Evolutionary conservation across 1,140 invertebrate genomes (phyloP).

Genomic region (Brevipalpus yothersi): DNA sequence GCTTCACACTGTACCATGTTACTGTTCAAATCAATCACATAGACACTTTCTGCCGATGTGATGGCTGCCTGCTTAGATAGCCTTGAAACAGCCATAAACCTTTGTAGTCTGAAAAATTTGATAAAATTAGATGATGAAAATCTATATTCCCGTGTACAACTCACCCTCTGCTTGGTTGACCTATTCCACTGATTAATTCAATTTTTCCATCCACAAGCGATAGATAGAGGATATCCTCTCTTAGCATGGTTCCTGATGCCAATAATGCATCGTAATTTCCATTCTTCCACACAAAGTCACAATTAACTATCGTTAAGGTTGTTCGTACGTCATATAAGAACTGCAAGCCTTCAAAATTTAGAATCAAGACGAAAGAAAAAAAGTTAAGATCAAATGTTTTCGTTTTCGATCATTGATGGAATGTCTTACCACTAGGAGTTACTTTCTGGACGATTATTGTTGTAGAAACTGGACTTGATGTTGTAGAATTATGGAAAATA

Average conservation of each 20-base stretch:
- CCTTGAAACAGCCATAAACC: slow-evolving; percentile 2
- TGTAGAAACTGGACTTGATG: neutral
- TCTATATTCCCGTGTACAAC: neutral
- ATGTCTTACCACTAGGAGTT: slow-evolving; percentile 22
- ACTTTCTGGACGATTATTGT: slow-evolving; percentile 45
- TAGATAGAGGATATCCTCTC: slow-evolving; percentile 46
- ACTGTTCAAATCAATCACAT: slow-evolving; percentile 4
- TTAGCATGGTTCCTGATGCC: slow-evolving; percentile 32
- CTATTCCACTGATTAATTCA: slow-evolving; percentile 48
- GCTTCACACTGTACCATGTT: slow-evolving; percentile 10
- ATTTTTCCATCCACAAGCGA: slow-evolving; percentile 50
- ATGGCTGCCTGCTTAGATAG: slow-evolving; percentile 1
- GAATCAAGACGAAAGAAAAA: neutral
- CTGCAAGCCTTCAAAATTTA: slow-evolving; percentile 24
- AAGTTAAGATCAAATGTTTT: neutral
- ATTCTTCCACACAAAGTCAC: slow-evolving; percentile 44
- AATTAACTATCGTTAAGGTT: slow-evolving; percentile 43
- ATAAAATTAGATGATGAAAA: no score
- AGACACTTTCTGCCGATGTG: slow-evolving; percentile 8
- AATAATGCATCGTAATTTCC: slow-evolving; percentile 52
- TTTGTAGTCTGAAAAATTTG: neutral
- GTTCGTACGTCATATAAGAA: slow-evolving; percentile 53
- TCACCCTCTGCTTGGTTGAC: slow-evolving; percentile 21
- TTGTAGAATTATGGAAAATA: slow-evolving; percentile 5
- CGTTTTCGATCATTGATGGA: neutral